Percentiles rank a stretch among this genome's conserved stretches.
Conservation (phyloP, 2,888 invertebrate species). For the Achlya flavicornis region DNA sequence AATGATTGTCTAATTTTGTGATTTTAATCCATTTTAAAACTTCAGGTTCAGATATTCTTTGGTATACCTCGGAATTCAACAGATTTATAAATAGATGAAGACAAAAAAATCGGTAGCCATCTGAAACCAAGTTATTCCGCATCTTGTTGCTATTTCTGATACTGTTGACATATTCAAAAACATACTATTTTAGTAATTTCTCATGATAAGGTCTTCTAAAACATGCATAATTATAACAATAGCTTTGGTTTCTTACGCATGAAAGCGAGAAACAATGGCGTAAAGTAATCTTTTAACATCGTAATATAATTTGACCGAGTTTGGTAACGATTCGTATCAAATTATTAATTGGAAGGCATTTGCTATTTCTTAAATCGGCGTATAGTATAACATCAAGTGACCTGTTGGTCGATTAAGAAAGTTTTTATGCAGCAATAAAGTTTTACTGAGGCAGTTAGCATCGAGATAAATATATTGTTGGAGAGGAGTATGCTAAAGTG, state of each 20-base stretch:
- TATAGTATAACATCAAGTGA: not conserved
- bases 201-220: not conserved
- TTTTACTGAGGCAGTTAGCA: not conserved
- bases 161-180: not conserved
- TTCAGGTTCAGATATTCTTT: too few relatives aligned
- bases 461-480: not conserved
- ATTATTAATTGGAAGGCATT: constrained; percentile 1
- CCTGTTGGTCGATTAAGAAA: not conserved
- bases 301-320: not conserved
- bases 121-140: too few relatives aligned
- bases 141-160: too few relatives aligned
- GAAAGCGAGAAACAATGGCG: not conserved
- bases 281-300: not conserved
- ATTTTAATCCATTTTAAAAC: not conserved
- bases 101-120: too few relatives aligned
- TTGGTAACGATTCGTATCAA: constrained; percentile 6
- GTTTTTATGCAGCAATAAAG: constrained; percentile 7
- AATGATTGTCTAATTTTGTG: not conserved
- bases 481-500: constrained; percentile 11
- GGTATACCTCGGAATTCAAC: too few relatives aligned
- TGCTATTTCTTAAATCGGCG: not conserved
- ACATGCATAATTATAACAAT: not conserved
- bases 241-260: constrained; percentile 1
- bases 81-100: too few relatives aligned
- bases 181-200: not conserved